These are phyloP conservation scores for Rhogogaster chlorosoma DNA, from an alignment of 2,888 invertebrate species.

Conservation along the genomic window DNA sequence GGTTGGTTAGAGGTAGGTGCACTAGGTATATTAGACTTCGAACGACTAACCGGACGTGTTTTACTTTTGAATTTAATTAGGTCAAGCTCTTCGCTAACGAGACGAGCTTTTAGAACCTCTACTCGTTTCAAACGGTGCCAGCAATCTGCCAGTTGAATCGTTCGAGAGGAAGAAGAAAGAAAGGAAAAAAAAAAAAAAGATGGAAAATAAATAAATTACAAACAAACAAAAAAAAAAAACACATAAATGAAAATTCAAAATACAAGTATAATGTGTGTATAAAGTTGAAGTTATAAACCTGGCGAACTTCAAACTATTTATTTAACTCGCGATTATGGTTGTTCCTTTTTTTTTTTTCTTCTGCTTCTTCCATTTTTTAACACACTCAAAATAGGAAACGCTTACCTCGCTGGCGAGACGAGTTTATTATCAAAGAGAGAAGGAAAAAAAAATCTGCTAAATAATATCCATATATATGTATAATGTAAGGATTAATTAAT, in stretches of 20 bases:
- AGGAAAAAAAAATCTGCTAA: neutral
- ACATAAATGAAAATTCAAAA: neutral
- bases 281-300: neutral
- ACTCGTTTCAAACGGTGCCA: neutral
- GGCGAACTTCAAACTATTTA: neutral
- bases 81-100: conserved; percentile 8
- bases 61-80: conserved; percentile 7
- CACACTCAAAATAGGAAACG: neutral
- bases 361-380: neutral
- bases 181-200: neutral
- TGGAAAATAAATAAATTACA: no score
- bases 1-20: neutral
- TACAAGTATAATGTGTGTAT: neutral
- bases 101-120: neutral
- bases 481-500: neutral
- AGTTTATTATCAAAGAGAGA: neutral
- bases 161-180: neutral
- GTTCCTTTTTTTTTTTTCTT: neutral
- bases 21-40: neutral
- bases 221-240: neutral
- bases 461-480: neutral
- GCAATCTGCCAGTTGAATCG: neutral
- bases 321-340: no score
- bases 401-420: neutral
- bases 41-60: neutral